Percentiles rank a stretch among this genome's conserved stretches.
Conservation (phyloP, 2,888 invertebrate species). For the Stegophylla sp. region DNA sequence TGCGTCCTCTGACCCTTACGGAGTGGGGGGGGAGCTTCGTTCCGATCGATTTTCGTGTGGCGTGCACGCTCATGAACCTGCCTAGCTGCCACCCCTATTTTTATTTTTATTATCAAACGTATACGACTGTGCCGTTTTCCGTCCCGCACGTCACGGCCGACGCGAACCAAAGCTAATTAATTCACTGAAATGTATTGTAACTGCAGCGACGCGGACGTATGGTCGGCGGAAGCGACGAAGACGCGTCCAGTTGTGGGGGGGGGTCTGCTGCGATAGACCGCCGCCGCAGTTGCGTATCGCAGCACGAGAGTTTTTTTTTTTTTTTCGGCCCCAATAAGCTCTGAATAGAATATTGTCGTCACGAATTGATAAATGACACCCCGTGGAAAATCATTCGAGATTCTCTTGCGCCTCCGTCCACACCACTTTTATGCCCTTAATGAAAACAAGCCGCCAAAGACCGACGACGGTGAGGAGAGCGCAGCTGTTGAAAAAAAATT, state of each 20-base stretch:
- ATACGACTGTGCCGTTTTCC: conserved; percentile 3
- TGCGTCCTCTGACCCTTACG: background rate
- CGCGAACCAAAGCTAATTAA: conserved; percentile 32
- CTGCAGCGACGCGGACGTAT: background rate
- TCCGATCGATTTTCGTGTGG: conserved; percentile 24
- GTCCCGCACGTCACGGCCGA: background rate
- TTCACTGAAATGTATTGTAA: background rate
- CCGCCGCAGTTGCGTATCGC: too few species aligned
- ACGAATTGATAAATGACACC: background rate
- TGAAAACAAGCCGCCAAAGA: background rate
- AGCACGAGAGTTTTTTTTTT: background rate
- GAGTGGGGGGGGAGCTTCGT: conserved; percentile 3
- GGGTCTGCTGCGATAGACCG: background rate
- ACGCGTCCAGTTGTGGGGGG: too few species aligned
- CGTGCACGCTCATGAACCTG: background rate
- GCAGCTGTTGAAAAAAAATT: too few species aligned
- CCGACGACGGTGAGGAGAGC: too few species aligned
- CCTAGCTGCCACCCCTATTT: background rate
- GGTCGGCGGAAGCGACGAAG: background rate
- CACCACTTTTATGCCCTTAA: background rate
- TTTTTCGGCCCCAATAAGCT: background rate
- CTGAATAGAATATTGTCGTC: background rate
- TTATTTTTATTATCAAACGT: background rate
- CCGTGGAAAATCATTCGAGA: background rate
- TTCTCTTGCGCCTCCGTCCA: background rate